Evolutionary conservation across 1,140 invertebrate genomes (phyloP).

Genomic region (Sesamia nonagrioides): DNA sequence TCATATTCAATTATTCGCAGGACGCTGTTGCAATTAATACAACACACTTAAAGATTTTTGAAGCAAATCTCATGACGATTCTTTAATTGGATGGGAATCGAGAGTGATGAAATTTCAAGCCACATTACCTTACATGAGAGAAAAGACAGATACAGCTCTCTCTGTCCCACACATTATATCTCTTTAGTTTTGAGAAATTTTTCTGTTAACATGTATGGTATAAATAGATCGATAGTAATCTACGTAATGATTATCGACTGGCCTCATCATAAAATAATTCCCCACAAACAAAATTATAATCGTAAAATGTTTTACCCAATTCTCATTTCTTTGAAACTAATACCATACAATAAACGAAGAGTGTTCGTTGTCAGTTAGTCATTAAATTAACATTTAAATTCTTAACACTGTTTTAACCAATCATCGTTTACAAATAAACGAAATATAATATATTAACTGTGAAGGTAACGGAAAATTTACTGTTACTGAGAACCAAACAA

Average conservation of each 20-base stretch:
- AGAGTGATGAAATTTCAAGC: too few relatives aligned
- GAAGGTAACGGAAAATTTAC: not conserved
- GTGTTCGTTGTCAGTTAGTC: not conserved
- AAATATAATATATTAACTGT: not conserved
- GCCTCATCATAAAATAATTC: not conserved
- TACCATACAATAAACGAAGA: constrained; percentile 6
- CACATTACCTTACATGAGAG: too few relatives aligned
- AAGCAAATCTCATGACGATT: too few relatives aligned
- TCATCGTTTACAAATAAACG: not conserved
- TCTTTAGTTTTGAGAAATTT: too few relatives aligned
- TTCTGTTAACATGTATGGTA: too few relatives aligned
- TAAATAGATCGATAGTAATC: not conserved
- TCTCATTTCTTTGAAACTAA: constrained; percentile 10
- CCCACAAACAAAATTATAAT: constrained; percentile 11
- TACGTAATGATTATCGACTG: not conserved
- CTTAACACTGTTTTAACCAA: not conserved
- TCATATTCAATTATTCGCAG: too few relatives aligned
- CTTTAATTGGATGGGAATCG: too few relatives aligned
- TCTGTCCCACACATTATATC: too few relatives aligned
- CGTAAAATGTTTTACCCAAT: constrained; percentile 5
- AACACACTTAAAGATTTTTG: too few relatives aligned
- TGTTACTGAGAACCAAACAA: not conserved
- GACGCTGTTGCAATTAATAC: too few relatives aligned
- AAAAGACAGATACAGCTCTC: too few relatives aligned
- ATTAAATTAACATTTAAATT: constrained; percentile 32